A percentile compares a stretch with the other conserved stretches of the same genome.
These are phyloP conservation scores for Gibbula magus DNA, from an alignment of 2,888 invertebrate genomes.

Conservation along the genomic window DNA sequence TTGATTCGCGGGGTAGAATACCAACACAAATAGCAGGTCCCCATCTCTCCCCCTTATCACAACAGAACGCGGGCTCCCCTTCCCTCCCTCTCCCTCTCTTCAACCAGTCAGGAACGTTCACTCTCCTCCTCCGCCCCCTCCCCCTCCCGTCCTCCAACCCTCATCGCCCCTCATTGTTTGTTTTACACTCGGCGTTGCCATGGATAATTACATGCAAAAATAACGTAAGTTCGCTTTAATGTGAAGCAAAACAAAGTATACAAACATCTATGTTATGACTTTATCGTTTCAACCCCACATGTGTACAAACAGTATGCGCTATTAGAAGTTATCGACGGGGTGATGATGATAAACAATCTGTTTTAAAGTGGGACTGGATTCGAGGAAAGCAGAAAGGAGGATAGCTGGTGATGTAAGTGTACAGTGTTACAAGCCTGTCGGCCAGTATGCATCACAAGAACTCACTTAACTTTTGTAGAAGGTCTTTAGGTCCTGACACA, in stretches of 20 bases:
- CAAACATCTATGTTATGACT: conserved; percentile 20
- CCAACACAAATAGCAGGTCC: background rate
- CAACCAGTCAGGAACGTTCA: background rate
- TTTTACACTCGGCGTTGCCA: conserved; percentile 15
- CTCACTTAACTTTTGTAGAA: too few species aligned
- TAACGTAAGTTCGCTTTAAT: conserved; percentile 19
- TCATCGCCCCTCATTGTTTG: background rate
- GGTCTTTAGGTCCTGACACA: too few species aligned
- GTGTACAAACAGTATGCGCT: conserved; percentile 19
- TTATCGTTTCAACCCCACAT: background rate
- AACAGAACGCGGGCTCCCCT: background rate
- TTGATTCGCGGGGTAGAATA: background rate
- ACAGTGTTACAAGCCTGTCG: background rate
- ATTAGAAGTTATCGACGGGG: conserved; percentile 1
- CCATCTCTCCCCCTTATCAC: background rate
- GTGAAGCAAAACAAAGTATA: conserved; percentile 18
- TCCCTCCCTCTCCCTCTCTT: background rate
- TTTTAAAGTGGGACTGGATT: background rate
- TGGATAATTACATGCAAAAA: conserved; percentile 16
- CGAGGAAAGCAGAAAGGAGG: background rate
- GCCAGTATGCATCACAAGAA: background rate
- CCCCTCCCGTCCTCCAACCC: background rate
- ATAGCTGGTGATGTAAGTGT: background rate
- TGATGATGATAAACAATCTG: conserved; percentile 10
- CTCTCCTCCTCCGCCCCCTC: background rate